These are phyloP conservation scores for Cinclus mexicanus DNA, from an alignment of 2,113 vertebrate genomes.

Conservation along the genomic window DNA sequence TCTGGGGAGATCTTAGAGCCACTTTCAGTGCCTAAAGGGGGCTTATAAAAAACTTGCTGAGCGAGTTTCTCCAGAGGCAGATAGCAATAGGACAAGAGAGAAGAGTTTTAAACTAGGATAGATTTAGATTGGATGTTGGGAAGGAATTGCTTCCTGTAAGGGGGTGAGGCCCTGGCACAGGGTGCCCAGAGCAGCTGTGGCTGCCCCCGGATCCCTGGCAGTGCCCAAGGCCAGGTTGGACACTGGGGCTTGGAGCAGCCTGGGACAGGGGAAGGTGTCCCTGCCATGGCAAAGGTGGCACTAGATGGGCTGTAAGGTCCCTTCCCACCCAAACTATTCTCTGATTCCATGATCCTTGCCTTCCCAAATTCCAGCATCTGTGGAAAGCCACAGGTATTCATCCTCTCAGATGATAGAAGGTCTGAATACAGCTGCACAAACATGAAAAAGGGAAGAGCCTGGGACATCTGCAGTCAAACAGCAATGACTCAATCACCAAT, in stretches of 20 bases:
- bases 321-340: neutral
- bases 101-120: neutral
- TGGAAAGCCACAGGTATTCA: neutral
- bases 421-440: neutral
- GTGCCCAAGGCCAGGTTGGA: neutral
- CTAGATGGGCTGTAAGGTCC: fast-evolving
- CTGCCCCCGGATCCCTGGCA: neutral
- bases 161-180: neutral
- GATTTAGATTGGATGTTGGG: neutral
- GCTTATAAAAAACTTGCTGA: neutral
- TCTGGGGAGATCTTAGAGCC: neutral
- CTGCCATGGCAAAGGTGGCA: neutral
- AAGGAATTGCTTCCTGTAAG: neutral
- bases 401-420: neutral
- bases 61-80: neutral
- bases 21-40: neutral
- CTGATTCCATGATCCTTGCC: neutral
- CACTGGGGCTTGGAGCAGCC: fast-evolving
- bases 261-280: neutral
- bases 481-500: neutral
- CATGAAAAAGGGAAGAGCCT: neutral
- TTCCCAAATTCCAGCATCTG: neutral
- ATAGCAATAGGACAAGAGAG: neutral
- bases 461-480: neutral
- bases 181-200: neutral